Conservation (phyloP, 1,140 invertebrate species). For the Apolygus lucorum region DNA sequence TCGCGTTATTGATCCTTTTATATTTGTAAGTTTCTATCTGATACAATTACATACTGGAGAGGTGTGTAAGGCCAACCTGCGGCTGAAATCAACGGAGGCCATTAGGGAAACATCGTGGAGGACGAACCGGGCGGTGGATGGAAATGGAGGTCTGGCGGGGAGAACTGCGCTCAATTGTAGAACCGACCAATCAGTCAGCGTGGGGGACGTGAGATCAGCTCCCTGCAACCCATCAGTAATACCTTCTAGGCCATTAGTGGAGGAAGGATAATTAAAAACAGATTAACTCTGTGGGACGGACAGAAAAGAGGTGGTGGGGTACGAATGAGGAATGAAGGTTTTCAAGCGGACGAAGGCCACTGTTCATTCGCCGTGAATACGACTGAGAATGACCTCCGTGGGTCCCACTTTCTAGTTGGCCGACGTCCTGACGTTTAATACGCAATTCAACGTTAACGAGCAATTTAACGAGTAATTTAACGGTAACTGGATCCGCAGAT, state of each 20-base stretch:
- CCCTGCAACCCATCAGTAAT: not conserved
- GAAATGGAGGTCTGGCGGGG: not conserved
- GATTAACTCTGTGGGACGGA: conserved; percentile 9
- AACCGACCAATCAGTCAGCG: conserved; percentile 13
- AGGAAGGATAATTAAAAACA: not conserved
- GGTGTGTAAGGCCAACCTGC: no score
- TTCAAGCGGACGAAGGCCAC: not conserved
- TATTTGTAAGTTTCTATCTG: no score
- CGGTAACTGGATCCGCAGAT: no score
- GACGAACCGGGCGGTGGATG: not conserved
- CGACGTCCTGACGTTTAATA: no score
- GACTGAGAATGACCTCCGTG: not conserved
- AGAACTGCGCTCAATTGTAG: conserved; percentile 6
- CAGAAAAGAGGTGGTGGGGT: not conserved
- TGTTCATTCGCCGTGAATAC: not conserved
- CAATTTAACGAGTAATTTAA: no score
- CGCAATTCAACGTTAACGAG: no score
- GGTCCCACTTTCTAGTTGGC: no score
- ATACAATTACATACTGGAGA: no score
- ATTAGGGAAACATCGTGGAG: not conserved
- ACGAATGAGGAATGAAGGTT: not conserved
- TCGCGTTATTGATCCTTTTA: no score
- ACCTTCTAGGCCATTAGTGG: not conserved
- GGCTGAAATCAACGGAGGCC: no score
- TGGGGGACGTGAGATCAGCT: conserved; percentile 8